Evolutionary conservation across 2,113 vertebrate species (phyloP), one percentile per base, ranked within the genome.

Genomic region (Microcebus ravelobensis): DNA sequence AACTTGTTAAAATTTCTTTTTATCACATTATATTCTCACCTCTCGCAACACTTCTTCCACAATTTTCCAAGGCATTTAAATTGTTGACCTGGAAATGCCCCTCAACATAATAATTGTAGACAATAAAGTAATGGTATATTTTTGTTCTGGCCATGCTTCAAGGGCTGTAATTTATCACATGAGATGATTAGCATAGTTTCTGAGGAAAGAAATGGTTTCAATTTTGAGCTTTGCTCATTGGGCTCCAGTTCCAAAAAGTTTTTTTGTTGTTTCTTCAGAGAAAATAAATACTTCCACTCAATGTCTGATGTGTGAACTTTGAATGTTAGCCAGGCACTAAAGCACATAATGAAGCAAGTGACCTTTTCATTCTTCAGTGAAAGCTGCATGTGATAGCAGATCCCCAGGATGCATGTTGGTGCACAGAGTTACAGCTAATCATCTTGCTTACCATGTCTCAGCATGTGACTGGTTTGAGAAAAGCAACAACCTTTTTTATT

Each of bases 351-450:
- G 7, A 96, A 96, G 79, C 61, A 25, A 83, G 77, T 93, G 94
- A 98, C 95, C 89, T 98, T 98, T 95, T 82, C 97, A 97, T 55
- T 84, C 70, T 96, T 80, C 42, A 25, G 12, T 71, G 94, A 90
- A 55, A 18, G 11, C 89, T 94, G 42, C 21, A 57, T 36, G 65
- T 74, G 83, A 89, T 91, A 88, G 0, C 84, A 55, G 65, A 70
- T 21, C 87, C 14, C 50, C 61, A 34, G 57, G 65, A 84, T 52
- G n/a, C 20, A 61, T 27, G 91, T 42, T 82, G 87, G 34, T 86
- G 84, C 67, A 79, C 83, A 73, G 67, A 86, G n/a, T 83, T 95
- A 7, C 25, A 9, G 93, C 90, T 96, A 89, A 96, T 91, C 86
- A n/a, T 70, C 76, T 76, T 3, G 21, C 89, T 96, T 20, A 81